Percentiles rank a stretch among this genome's conserved stretches.
Evolutionary conservation across 2,888 invertebrate genomes (phyloP).

Genomic region (Harmothoe impar): DNA sequence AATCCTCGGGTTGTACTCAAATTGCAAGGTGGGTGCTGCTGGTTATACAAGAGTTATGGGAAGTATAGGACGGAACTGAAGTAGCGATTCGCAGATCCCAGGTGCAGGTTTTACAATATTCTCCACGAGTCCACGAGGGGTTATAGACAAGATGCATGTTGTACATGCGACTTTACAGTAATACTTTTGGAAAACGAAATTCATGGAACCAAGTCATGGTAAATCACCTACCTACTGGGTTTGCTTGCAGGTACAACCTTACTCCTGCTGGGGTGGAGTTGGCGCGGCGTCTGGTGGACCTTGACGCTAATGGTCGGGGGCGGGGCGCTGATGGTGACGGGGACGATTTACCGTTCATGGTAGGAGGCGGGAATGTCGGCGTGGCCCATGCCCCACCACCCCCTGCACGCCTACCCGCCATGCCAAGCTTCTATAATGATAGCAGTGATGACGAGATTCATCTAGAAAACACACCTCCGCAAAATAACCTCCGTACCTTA

Average conservation of each 20-base stretch:
- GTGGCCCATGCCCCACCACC: not conserved
- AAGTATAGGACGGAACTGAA: too few relatives aligned
- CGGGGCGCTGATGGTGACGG: not conserved
- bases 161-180: too few relatives aligned
- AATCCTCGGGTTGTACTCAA: too few relatives aligned
- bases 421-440: not conserved
- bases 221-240: too few relatives aligned
- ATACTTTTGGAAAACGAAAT: too few relatives aligned
- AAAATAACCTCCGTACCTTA: not conserved
- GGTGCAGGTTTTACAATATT: too few relatives aligned
- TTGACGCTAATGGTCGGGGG: not conserved
- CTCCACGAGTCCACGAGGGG: too few relatives aligned
- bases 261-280: conserved; percentile 31
- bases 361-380: not conserved
- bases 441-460: not conserved
- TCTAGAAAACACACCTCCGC: not conserved
- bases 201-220: too few relatives aligned
- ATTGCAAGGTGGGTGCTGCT: too few relatives aligned
- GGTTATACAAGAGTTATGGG: too few relatives aligned
- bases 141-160: too few relatives aligned
- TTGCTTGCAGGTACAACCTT: conserved; percentile 28
- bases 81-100: too few relatives aligned
- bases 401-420: not conserved
- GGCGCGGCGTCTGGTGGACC: not conserved
- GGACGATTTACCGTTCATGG: not conserved